These are phyloP conservation scores for Caenorhabditis brenneri DNA, from an alignment of 1,140 invertebrate species.

Conservation along the genomic window DNA sequence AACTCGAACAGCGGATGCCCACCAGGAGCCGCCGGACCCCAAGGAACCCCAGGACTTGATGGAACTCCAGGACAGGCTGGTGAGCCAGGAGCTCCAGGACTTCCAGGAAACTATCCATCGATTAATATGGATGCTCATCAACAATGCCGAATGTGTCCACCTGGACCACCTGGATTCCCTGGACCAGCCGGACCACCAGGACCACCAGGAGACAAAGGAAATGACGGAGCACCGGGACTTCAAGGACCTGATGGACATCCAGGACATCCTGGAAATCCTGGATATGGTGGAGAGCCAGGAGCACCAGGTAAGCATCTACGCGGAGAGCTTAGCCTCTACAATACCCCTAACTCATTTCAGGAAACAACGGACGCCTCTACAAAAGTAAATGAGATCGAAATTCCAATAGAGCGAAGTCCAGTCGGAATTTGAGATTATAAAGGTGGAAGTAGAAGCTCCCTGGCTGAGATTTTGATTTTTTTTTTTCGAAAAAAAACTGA, in stretches of 20 bases:
- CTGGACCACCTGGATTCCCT: slow-evolving; percentile 56
- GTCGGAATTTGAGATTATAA: too few relatives aligned
- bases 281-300: slow-evolving; percentile 53
- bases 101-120: slow-evolving; percentile 58
- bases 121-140: slow-evolving; percentile 49
- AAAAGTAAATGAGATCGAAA: too few relatives aligned
- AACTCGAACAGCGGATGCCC: slow-evolving; percentile 51
- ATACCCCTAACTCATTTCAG: too few relatives aligned
- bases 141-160: slow-evolving; percentile 56
- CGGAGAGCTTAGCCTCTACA: too few relatives aligned
- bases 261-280: slow-evolving; percentile 60
- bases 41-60: slow-evolving; percentile 48
- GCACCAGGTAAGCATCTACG: too few relatives aligned
- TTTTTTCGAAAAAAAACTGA: too few relatives aligned
- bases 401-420: too few relatives aligned
- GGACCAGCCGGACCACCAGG: slow-evolving; percentile 55
- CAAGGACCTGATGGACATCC: slow-evolving; percentile 48
- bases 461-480: too few relatives aligned
- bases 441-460: too few relatives aligned
- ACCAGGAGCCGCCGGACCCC: slow-evolving; percentile 45
- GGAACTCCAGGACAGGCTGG: slow-evolving; percentile 51
- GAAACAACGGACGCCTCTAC: slow-evolving; percentile 43
- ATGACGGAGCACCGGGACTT: slow-evolving; percentile 58
- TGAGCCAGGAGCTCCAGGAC: slow-evolving; percentile 49
- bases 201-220: slow-evolving; percentile 54